These are phyloP conservation scores for Montipora cactus DNA, from an alignment of 64 coral and sea anemone species.

Conservation along the genomic window DNA sequence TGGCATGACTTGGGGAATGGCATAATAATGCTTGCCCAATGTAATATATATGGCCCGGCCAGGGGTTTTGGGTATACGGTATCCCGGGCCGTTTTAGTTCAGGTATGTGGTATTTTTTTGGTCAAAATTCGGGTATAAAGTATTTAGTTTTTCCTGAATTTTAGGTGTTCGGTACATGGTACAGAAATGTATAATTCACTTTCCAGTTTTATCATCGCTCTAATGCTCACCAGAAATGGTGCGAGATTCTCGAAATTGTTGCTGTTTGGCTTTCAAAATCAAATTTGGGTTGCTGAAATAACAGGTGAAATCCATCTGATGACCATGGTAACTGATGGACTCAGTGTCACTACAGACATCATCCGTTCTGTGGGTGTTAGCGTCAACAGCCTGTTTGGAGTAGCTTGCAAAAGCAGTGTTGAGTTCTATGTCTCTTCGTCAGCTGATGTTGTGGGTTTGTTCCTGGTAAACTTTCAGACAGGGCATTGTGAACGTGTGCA, in stretches of 20 bases:
- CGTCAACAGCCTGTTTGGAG: constrained; percentile 53
- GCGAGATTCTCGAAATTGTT: background rate
- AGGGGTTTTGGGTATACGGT: too few relatives aligned
- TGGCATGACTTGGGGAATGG: too few relatives aligned
- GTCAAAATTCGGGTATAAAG: too few relatives aligned
- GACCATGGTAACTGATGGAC: constrained; percentile 30
- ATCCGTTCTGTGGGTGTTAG: constrained; percentile 35
- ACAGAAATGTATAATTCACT: background rate
- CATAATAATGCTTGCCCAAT: too few relatives aligned
- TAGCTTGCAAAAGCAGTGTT: constrained; percentile 26
- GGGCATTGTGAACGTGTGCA: constrained; percentile 36
- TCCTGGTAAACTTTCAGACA: constrained; percentile 51
- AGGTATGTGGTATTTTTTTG: too few relatives aligned
- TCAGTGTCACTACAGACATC: constrained; percentile 60
- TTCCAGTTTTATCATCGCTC: background rate
- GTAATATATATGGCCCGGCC: too few relatives aligned
- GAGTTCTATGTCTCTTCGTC: constrained; percentile 62
- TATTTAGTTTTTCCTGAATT: too few relatives aligned
- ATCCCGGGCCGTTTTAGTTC: too few relatives aligned
- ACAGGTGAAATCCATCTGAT: constrained; percentile 58
- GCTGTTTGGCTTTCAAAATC: too few relatives aligned
- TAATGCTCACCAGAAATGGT: background rate
- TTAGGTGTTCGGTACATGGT: too few relatives aligned
- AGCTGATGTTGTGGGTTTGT: constrained; percentile 62
- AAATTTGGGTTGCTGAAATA: background rate